Evolutionary conservation across 2,888 invertebrate genomes (phyloP), one percentile per base, ranked within the genome.

Genomic region (Euplexia lucipara): DNA sequence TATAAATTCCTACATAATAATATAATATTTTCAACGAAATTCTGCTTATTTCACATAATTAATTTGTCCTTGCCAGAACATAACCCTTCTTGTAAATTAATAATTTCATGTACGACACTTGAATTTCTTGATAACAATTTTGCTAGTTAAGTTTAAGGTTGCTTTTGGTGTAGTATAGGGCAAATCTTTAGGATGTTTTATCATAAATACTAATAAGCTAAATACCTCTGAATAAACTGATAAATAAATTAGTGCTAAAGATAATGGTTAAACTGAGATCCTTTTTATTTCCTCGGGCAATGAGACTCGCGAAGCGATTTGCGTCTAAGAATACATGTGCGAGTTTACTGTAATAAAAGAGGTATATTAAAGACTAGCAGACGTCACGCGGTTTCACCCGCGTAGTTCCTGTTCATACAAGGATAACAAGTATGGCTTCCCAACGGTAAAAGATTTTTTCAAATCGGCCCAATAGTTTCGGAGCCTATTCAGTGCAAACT

Each of bases 1-100:
- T 69, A 75, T 70, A 75, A 75, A 66, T 52, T 66, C n/a, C 2
- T 35, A 44, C 49, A 42, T 54, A 49, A 69, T 56, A 47, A 48
- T 45, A 47, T 53, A 45, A 64, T 56, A 66, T 66, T 60, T 75
- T 62, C 18, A 54, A 9, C 54, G 32, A 58, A 75, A 66, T 70
- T 66, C n/a, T 34, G 47, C 47, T 66, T 65, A 61, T 60, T 56
- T 61, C 26, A 44, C 16, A 12, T 75, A 70, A 75, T 75, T 66
- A 70, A 61, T 66, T 64, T 65, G 30, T 32, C 61, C 65, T 75
- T 75, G 70, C 70, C 53, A 39, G 47, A 73, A 62, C 34, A 41
- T 47, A 47, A 75, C 58, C 57, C 34, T 56, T 51, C 39, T 53
- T 44, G 32, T 52, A 52, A 64, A 52, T 64, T 64, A 52, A 60